A percentile compares a stretch with the other conserved stretches of the same genome.
Conservation (phyloP, 2,888 invertebrate genomes). For the Parnassius glacialis region DNA sequence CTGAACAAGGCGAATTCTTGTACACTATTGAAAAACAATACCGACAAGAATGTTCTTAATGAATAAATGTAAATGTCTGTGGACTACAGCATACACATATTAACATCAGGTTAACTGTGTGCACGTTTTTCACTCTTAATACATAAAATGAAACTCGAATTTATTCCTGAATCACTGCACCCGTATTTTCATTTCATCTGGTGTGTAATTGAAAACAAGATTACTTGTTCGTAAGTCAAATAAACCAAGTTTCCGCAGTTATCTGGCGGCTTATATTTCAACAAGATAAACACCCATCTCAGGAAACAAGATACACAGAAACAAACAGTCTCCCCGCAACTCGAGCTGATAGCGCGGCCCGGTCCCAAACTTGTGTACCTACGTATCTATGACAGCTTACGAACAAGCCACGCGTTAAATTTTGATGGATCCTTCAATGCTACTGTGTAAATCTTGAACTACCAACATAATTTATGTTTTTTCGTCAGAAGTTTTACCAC, state of each 20-base stretch:
- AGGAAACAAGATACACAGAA: conserved; percentile 16
- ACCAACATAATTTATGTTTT: not conserved
- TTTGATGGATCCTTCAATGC: conserved; percentile 4
- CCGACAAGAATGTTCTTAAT: not conserved
- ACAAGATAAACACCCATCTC: conserved; percentile 18
- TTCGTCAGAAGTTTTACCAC: not conserved
- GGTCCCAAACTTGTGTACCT: not conserved
- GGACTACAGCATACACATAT: no score
- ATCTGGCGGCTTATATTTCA: conserved; percentile 17
- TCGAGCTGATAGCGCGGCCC: conserved; percentile 1
- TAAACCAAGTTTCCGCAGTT: conserved; percentile 14
- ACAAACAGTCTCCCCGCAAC: conserved; percentile 7
- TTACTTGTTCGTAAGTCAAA: conserved; percentile 22
- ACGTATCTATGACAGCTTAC: conserved; percentile 3
- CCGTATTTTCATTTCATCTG: conserved; percentile 1
- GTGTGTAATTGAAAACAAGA: conserved; percentile 15
- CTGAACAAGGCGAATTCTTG: conserved; percentile 15
- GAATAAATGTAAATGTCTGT: no score
- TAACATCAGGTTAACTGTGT: no score
- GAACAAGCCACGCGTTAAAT: conserved; percentile 10
- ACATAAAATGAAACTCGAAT: no score
- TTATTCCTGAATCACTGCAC: no score
- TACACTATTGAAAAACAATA: conserved; percentile 17
- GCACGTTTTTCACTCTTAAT: no score
- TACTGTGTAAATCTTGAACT: conserved; percentile 3